A percentile compares a stretch with the other conserved stretches of the same genome.
phyloP scores from a whole-genome alignment of 2,113 vertebrate genomes.

The Lichenostomus cassidix region DNA sequence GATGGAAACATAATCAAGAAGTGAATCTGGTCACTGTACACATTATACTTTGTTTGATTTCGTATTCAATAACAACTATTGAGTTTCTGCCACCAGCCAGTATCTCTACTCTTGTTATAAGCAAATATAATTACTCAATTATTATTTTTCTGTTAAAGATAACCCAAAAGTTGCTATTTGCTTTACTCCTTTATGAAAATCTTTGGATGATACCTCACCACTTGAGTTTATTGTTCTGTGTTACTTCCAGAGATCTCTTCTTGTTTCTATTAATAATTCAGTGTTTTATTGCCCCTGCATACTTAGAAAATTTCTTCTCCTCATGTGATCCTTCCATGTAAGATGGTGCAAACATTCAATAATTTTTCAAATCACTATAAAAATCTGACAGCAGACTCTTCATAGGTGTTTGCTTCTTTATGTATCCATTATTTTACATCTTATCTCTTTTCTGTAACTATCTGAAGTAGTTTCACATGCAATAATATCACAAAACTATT shows the following conservation, averaged over 20 bases:
- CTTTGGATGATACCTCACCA: neutral
- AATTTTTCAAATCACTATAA: neutral
- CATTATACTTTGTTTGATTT: neutral
- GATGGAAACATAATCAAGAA: neutral
- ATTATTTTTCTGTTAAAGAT: neutral
- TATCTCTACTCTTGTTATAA: neutral
- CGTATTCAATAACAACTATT: neutral
- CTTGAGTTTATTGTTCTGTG: neutral
- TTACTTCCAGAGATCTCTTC: neutral
- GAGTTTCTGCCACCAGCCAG: neutral
- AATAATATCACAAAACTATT: neutral
- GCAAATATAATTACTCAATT: neutral
- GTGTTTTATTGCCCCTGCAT: neutral
- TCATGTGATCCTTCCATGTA: neutral
- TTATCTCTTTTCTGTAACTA: neutral
- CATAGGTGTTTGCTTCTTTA: neutral
- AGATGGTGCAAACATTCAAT: neutral
- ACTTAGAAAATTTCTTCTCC: neutral
- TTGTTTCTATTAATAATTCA: neutral
- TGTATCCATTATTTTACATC: neutral
- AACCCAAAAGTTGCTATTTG: neutral
- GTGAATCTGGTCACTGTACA: neutral
- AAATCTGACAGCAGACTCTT: neutral
- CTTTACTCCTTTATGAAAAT: neutral
- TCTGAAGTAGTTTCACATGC: neutral